Evolutionary conservation across 1,140 invertebrate genomes (phyloP), one percentile per base, ranked within the genome.

Genomic region (Drosophila kikkawai): DNA sequence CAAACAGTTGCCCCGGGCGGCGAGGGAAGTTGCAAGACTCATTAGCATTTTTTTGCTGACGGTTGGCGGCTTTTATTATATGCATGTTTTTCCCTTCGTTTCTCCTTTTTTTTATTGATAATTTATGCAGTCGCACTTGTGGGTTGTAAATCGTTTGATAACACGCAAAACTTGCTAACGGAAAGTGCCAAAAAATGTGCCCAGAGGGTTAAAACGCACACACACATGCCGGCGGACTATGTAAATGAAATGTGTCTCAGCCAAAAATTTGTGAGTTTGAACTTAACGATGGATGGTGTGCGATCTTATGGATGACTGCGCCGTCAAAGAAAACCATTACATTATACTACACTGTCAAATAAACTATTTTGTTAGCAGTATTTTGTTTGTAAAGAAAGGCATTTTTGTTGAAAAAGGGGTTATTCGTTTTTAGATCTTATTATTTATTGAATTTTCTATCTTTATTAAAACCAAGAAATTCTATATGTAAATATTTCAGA

Each of bases 51-150:
- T 87, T 83, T 85, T 82, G 78, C 61, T 79, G 69, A 71, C 79
- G 69, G 79, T 56, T 70, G 79, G 77, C 78, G 83, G 77, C 84
- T 88, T 86, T 86, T 73, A 57, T 78, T 71, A 77, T 76, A 81
- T 82, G 69, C 69, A 73, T 78, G 71, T 79, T 85, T 73, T 86
- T 55, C 53, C 53, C 74, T 67, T 56, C 59, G 51, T 37, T 58
- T 48, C 48, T 59, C 39, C 47, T 68, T 68, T 50, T 75, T 85
- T 83, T 86, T 80, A 87, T 88, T 87, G 84, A 88, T 88, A 88
- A 87, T 81, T 87, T 87, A 87, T 87, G 85, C 84, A 87, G 84
- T 90, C 84, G 78, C 84, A 88, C 84, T 87, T 88, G 84, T 79
- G 84, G 84, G 65, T 75, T 84, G 80, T 84, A 87, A 87, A 88